A percentile compares a stretch with the other conserved stretches of the same genome.
phyloP scores from a whole-genome alignment of 2,888 invertebrate genomes.

The Tenthredo amoena region DNA sequence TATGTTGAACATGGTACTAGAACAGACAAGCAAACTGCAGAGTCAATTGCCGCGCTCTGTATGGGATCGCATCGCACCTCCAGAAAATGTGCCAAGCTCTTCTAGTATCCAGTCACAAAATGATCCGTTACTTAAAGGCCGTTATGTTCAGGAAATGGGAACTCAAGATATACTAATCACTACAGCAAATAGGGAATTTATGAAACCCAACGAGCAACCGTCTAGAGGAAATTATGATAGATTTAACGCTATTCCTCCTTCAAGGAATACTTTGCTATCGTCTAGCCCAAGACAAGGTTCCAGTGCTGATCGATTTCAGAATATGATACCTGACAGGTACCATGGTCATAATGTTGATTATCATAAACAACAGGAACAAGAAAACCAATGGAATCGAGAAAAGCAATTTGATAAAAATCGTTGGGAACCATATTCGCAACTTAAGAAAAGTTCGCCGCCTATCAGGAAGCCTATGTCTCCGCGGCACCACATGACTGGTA shows the following conservation, averaged over 20 bases:
- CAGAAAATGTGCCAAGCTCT: constrained; percentile 57
- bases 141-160: constrained; percentile 68
- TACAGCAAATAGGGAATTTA: constrained; percentile 65
- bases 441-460: constrained; percentile 40
- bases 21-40: constrained; percentile 73
- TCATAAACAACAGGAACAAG: constrained; percentile 56
- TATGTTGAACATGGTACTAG: constrained; percentile 73
- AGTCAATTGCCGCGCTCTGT: constrained; percentile 74
- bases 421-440: constrained; percentile 41
- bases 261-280: constrained; percentile 9
- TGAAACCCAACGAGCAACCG: constrained; percentile 46
- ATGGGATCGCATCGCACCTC: constrained; percentile 76
- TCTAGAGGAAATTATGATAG: constrained; percentile 38
- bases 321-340: constrained; percentile 44
- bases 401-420: constrained; percentile 50
- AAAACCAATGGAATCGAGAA: constrained; percentile 59
- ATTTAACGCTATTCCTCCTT: constrained; percentile 1
- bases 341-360: constrained; percentile 54
- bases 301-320: constrained; percentile 54
- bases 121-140: constrained; percentile 62
- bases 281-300: constrained; percentile 31
- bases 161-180: constrained; percentile 70
- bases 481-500: constrained; percentile 52
- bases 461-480: constrained; percentile 52
- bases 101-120: constrained; percentile 54